Conservation (phyloP, 1,140 invertebrate species). For the Zaprionus gabonicus region DNA sequence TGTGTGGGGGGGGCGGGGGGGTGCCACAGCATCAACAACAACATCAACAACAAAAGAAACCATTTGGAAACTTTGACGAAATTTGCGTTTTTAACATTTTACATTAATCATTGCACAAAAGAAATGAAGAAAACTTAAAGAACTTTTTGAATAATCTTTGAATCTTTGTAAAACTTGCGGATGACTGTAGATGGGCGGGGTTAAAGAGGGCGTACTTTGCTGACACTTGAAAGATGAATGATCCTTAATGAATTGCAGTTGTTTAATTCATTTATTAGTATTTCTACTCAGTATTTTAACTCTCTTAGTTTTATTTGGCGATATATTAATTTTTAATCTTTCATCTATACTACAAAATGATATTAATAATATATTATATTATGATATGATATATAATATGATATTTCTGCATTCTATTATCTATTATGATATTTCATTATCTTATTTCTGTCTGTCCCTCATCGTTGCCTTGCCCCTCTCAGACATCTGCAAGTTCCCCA, state of each 20-base stretch:
- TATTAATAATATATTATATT: too few species aligned
- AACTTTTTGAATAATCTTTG: slow-evolving; percentile 44
- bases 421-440: too few species aligned
- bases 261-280: neutral
- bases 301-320: neutral
- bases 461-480: neutral
- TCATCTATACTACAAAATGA: too few species aligned
- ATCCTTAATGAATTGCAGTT: neutral
- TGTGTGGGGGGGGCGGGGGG: neutral
- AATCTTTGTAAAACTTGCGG: slow-evolving; percentile 44
- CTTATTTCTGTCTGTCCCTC: neutral
- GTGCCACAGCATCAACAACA: neutral
- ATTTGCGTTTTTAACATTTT: slow-evolving; percentile 3
- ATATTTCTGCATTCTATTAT: too few species aligned
- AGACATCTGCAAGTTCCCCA: slow-evolving; percentile 35
- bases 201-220: neutral
- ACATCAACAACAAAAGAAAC: slow-evolving; percentile 32
- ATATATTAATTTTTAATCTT: too few species aligned
- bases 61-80: slow-evolving; percentile 12
- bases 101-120: slow-evolving; percentile 37
- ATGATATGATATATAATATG: too few species aligned
- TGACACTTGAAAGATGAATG: neutral
- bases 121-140: slow-evolving; percentile 40
- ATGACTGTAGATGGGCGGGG: slow-evolving; percentile 14
- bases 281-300: neutral